Evolutionary conservation across 1,140 invertebrate species (phyloP), one percentile per base, ranked within the genome.

Genomic region (Drosophila paulistorum): DNA sequence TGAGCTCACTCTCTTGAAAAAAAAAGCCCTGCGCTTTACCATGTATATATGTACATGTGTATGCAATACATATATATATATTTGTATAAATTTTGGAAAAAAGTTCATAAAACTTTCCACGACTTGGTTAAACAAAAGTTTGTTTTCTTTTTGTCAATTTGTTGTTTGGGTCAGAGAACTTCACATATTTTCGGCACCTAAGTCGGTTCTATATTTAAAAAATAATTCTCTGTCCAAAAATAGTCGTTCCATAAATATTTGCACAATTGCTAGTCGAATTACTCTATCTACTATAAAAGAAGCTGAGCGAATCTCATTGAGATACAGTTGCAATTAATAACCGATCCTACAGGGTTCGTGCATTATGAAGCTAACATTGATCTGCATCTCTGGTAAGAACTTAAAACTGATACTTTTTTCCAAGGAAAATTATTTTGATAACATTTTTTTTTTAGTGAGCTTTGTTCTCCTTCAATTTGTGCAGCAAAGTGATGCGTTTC

Each of bases 41-140:
- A 7, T 20, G 7, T 48, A 30, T 30, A 30, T 30, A 5, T 45
- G 14, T n/a, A 14, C 13, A 17, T 7, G 5, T 6, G n/a, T 17
- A 45, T 45, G 7, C n/a, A 45, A 14, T 30, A n/a, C 6, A 45
- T 3, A 11, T 51, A 51, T 20, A 51, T 4, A 51, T 9, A 48
- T 45, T 2, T 17, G 6, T n/a, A 14, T 17, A 45, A 0, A 45
- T 6, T 14, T 14, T 42, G n/a, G 1, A 26, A 26, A 23, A 51
- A 51, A 11, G 45, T 9, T 7, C 9, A 23, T 51, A 51, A 51
- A 51, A 51, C 20, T 51, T 51, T 51, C 9, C 45, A 51, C 17
- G 45, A 51, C 45, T 51, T 51, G 17, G 20, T 51, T 23, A 51
- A 51, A 51, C 45, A 51, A 51, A 51, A 51, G 45, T 51, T 51